Percentiles rank a stretch among this genome's conserved stretches.
These are phyloP conservation scores for Sminthopsis crassicaudata DNA, from an alignment of 2,113 vertebrate genomes.

Conservation along the genomic window DNA sequence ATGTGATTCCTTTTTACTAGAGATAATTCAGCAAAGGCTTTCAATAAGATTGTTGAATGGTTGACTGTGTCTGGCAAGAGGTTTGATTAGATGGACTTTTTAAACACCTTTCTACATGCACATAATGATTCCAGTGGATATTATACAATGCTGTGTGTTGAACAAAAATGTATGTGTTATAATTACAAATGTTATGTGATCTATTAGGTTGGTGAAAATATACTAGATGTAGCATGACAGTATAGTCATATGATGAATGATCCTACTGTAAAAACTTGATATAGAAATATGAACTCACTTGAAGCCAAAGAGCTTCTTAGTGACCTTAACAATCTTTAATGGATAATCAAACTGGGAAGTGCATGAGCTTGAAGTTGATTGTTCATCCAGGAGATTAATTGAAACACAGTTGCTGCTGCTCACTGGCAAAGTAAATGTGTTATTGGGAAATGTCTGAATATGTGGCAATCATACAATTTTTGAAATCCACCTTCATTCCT, in stretches of 20 bases:
- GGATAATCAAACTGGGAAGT: not conserved
- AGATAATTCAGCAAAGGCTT: not conserved
- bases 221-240: not conserved
- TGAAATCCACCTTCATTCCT: slow-evolving; percentile 5
- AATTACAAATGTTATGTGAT: not conserved
- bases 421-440: not conserved
- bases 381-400: not conserved
- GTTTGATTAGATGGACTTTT: not conserved
- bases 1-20: not conserved
- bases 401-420: not conserved
- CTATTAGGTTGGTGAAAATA: not conserved
- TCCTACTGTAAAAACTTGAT: not conserved
- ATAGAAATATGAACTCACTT: not conserved
- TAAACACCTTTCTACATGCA: not conserved
- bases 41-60: not conserved
- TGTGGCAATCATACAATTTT: slow-evolving; percentile 1
- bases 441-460: not conserved
- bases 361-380: not conserved
- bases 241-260: not conserved
- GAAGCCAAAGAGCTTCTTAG: not conserved
- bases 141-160: not conserved
- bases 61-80: not conserved
- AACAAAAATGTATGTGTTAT: not conserved
- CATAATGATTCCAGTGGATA: not conserved
- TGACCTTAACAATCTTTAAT: not conserved